Conservation (phyloP, 1,140 invertebrate genomes). For the Listronotus bonariensis region DNA sequence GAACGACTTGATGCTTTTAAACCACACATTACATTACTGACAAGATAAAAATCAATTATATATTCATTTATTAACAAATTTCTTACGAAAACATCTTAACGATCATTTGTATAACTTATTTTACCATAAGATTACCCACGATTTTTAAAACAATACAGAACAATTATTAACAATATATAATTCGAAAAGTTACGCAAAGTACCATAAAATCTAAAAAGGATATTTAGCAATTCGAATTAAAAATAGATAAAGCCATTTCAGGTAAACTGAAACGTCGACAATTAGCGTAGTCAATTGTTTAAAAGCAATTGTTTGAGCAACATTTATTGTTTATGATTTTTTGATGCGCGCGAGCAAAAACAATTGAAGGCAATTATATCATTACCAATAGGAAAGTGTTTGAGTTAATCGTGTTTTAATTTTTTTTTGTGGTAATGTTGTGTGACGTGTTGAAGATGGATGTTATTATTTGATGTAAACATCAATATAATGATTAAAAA, state of each 20-base stretch:
- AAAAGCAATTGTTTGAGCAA: constrained; percentile 28
- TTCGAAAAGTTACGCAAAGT: constrained; percentile 13
- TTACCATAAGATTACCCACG: constrained; percentile 19
- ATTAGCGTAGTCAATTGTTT: constrained; percentile 33
- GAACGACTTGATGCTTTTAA: too few species aligned
- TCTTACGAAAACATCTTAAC: constrained; percentile 18
- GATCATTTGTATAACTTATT: constrained; percentile 19
- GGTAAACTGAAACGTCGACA: constrained; percentile 14
- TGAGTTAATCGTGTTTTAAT: constrained; percentile 8
- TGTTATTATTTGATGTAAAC: too few species aligned
- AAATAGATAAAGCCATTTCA: constrained; percentile 32
- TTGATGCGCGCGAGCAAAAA: constrained; percentile 22
- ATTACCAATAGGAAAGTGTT: constrained; percentile 30
- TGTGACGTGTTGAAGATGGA: too few species aligned
- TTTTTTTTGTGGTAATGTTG: too few species aligned
- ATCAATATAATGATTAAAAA: too few species aligned
- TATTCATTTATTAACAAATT: too few species aligned
- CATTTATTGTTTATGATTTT: constrained; percentile 32
- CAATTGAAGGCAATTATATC: constrained; percentile 33
- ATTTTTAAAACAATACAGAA: constrained; percentile 27
- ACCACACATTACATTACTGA: too few species aligned
- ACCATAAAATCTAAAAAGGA: constrained; percentile 5
- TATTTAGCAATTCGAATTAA: constrained; percentile 32
- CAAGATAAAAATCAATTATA: too few species aligned
- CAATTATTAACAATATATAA: constrained; percentile 33